Conservation (phyloP, 2,113 vertebrate species). For the Lichenostomus cassidix region DNA sequence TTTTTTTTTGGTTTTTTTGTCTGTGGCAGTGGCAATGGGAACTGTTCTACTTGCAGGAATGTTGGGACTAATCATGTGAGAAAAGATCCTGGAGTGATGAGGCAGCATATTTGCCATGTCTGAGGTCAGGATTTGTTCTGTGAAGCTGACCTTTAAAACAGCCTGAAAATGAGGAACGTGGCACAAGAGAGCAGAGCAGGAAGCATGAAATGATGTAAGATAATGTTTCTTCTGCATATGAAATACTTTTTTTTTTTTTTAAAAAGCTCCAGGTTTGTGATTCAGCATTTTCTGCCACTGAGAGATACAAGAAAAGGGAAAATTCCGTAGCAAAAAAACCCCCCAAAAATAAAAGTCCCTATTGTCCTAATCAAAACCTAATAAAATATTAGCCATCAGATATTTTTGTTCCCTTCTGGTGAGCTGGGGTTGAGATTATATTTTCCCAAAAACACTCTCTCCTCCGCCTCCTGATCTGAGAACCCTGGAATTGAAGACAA, state of each 20-base stretch:
- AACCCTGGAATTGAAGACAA: background rate
- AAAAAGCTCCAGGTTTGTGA: slow-evolving; percentile 32
- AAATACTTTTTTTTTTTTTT: background rate
- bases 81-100: slow-evolving; percentile 51
- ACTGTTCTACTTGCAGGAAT: slow-evolving; percentile 35
- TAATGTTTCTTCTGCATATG: slow-evolving; percentile 30
- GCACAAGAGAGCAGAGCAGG: slow-evolving; percentile 47
- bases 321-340: background rate
- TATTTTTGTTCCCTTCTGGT: background rate
- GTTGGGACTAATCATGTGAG: slow-evolving; percentile 48
- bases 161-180: slow-evolving; percentile 58
- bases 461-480: background rate
- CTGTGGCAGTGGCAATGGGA: background rate
- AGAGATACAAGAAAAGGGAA: background rate
- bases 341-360: background rate
- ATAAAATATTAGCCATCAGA: background rate
- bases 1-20: too few species aligned
- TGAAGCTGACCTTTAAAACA: slow-evolving; percentile 55
- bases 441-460: background rate
- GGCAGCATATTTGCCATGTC: slow-evolving; percentile 46
- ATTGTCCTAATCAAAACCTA: background rate
- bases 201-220: slow-evolving; percentile 57
- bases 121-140: slow-evolving; percentile 53
- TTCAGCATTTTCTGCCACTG: slow-evolving; percentile 47
- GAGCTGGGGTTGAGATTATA: background rate